Conservation (phyloP, 1,140 invertebrate genomes). For the Trichonephila inaurata region DNA sequence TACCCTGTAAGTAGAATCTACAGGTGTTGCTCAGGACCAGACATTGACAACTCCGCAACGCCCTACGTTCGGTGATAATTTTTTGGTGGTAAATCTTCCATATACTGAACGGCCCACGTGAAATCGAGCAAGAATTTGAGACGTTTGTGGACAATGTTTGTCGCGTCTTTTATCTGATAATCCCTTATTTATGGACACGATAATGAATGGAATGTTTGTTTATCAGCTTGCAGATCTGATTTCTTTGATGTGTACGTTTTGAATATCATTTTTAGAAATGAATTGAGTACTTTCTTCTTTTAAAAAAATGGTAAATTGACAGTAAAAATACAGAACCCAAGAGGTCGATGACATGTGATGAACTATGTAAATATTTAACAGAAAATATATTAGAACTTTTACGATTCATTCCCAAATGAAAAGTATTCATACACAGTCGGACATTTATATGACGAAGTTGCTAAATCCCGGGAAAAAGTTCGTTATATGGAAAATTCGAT, state of each 20-base stretch:
- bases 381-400: too few species aligned
- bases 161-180: not conserved
- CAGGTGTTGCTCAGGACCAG: not conserved
- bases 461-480: too few species aligned
- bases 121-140: not conserved
- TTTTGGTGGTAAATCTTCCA: not conserved
- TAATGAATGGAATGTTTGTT: not conserved
- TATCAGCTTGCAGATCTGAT: not conserved
- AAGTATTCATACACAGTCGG: too few species aligned
- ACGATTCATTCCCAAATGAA: too few species aligned
- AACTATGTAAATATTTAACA: too few species aligned
- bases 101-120: not conserved
- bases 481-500: too few species aligned
- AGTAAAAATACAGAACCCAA: too few species aligned
- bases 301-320: too few species aligned
- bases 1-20: not conserved
- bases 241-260: not conserved
- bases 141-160: constrained; percentile 3
- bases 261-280: not conserved
- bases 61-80: not conserved
- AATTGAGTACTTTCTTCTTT: too few species aligned
- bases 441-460: too few species aligned
- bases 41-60: not conserved
- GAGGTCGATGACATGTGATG: too few species aligned
- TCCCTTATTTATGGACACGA: not conserved